Percentiles rank a stretch among this genome's conserved stretches.
Conservation (phyloP, 37 sponge, comb jelly and placozoan genomes). For the Mnemiopsis leidyi region DNA sequence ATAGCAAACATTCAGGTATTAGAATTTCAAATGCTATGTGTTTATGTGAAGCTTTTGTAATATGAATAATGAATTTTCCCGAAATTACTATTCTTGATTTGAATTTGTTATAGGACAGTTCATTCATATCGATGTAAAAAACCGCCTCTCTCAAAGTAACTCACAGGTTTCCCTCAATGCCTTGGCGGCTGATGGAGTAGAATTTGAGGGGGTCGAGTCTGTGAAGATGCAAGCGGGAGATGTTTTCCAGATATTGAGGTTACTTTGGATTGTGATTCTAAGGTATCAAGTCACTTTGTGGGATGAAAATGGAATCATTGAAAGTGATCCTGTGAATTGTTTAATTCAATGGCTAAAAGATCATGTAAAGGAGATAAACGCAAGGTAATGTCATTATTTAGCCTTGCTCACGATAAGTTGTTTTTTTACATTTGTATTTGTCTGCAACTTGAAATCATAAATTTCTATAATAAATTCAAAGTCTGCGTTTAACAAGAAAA, state of each 20-base stretch:
- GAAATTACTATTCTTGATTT: no score
- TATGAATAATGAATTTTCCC: no score
- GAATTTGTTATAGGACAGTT: no score
- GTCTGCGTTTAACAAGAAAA: no score
- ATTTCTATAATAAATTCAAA: no score
- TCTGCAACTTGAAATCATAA: no score
- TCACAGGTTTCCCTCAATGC: not conserved
- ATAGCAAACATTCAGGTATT: not conserved
- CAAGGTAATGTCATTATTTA: no score
- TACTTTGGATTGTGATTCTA: not conserved
- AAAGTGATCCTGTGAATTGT: not conserved
- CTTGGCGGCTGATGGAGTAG: constrained; percentile 9
- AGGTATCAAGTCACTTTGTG: constrained; percentile 19
- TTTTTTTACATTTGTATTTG: no score
- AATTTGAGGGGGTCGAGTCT: not conserved
- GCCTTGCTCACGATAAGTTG: no score
- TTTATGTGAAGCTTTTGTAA: no score
- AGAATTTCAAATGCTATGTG: no score
- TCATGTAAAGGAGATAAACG: not conserved
- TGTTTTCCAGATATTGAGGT: not conserved
- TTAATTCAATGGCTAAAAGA: not conserved
- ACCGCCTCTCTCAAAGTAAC: not conserved
- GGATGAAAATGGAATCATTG: constrained; percentile 13
- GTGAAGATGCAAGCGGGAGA: not conserved
- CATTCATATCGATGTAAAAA: not conserved